Evolutionary conservation across 1,140 invertebrate genomes (phyloP).

Genomic region (Tetranychus cinnabarinus): DNA sequence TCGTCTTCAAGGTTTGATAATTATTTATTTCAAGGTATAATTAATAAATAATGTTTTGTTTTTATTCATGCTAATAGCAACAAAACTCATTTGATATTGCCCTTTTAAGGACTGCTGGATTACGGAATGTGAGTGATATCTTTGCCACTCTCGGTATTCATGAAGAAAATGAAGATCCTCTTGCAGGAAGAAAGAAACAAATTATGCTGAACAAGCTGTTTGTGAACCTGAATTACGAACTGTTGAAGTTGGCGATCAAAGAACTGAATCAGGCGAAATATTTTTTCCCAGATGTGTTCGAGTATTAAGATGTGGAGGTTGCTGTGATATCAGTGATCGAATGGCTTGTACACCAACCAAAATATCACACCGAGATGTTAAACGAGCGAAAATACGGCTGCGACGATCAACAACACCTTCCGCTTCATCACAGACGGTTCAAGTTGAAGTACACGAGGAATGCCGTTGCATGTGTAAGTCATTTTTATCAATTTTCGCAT

Average conservation of each 20-base stretch:
- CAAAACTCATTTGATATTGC: not conserved
- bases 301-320: constrained; percentile 3
- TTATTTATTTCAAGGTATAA: no score
- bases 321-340: not conserved
- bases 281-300: constrained; percentile 1
- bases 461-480: constrained; percentile 1
- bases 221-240: constrained; percentile 1
- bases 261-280: not conserved
- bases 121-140: not conserved
- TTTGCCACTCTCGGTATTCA: not conserved
- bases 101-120: not conserved
- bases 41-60: not conserved
- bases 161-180: not conserved
- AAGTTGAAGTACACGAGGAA: constrained; percentile 4
- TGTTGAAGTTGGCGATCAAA: not conserved
- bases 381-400: not conserved
- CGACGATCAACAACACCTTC: not conserved
- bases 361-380: not conserved
- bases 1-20: no score
- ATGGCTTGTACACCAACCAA: not conserved
- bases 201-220: not conserved
- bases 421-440: not conserved
- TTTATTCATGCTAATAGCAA: not conserved
- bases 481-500: not conserved
- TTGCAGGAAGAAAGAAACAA: not conserved